Evolutionary conservation across 2,888 invertebrate genomes (phyloP).

Genomic region (Zygaena filipendulae): DNA sequence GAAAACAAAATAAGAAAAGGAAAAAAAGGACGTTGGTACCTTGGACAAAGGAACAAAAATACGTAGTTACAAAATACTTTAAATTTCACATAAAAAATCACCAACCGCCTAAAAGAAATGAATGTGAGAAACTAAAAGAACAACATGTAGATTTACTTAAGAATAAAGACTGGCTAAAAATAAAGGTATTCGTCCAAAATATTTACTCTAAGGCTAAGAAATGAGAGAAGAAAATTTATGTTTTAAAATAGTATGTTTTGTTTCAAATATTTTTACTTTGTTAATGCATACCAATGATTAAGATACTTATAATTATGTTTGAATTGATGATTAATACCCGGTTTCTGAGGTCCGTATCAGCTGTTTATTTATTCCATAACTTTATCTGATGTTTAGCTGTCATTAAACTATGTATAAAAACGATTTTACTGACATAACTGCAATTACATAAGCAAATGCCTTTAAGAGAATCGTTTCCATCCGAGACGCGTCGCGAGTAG

Average conservation of each 20-base stretch:
- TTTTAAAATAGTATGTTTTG: constrained; percentile 9
- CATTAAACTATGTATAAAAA: constrained; percentile 11
- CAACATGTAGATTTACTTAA: constrained; percentile 15
- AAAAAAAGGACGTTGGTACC: constrained; percentile 19
- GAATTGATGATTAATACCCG: constrained; percentile 12
- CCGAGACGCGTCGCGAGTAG: too few relatives aligned
- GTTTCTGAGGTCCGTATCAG: constrained; percentile 8
- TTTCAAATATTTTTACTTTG: too few relatives aligned
- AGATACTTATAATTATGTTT: constrained; percentile 12
- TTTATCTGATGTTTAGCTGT: constrained; percentile 12
- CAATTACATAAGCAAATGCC: constrained; percentile 11
- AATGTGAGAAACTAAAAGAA: constrained; percentile 17
- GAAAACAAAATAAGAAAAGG: constrained; percentile 7
- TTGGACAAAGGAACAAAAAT: constrained; percentile 20
- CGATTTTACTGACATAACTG: constrained; percentile 12
- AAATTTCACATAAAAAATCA: constrained; percentile 18
- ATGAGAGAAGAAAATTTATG: constrained; percentile 10
- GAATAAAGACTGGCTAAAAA: constrained; percentile 23
- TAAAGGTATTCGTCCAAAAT: constrained; percentile 21
- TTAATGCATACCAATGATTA: constrained; percentile 10
- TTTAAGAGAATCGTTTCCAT: too few relatives aligned
- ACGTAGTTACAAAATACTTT: constrained; percentile 15
- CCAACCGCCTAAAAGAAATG: constrained; percentile 20
- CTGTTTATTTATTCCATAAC: constrained; percentile 10
- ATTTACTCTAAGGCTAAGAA: constrained; percentile 11